Conservation (phyloP, 1,140 invertebrate species). For the Hirudo medicinalis region DNA sequence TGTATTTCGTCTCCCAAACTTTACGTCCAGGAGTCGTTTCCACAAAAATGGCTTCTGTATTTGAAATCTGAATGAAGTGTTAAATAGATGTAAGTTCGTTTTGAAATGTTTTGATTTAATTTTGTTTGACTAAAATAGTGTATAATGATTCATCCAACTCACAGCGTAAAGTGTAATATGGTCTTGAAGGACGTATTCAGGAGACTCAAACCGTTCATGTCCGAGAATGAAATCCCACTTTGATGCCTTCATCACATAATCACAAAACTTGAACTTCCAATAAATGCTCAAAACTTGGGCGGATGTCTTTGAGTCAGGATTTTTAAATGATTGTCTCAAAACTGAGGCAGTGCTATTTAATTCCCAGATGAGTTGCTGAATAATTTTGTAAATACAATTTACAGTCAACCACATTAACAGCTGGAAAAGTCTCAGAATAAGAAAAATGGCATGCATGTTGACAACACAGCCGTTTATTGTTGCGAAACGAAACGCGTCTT, state of each 20-base stretch:
- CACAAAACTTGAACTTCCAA: constrained; percentile 9
- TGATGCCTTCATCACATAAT: constrained; percentile 4
- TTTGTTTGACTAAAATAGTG: neutral
- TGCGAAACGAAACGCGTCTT: too few relatives aligned
- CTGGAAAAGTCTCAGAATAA: too few relatives aligned
- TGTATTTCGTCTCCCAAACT: neutral
- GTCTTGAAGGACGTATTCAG: constrained; percentile 18
- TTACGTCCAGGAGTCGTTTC: constrained; percentile 3
- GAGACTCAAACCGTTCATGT: constrained; percentile 14
- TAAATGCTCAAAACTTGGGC: neutral
- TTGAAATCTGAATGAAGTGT: too few relatives aligned
- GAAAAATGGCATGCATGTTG: too few relatives aligned
- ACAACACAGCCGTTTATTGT: too few relatives aligned
- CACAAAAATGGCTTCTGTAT: constrained; percentile 18
- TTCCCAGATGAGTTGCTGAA: neutral
- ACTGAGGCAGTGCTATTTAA: neutral
- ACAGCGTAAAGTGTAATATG: constrained; percentile 18
- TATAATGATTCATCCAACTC: neutral
- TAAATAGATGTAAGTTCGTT: too few relatives aligned
- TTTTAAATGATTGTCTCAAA: constrained; percentile 1
- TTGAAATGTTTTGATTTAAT: too few relatives aligned
- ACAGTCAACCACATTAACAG: neutral
- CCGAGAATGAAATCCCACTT: constrained; percentile 9
- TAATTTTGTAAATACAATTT: neutral
- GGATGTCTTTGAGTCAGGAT: neutral